phyloP scores from a whole-genome alignment of 2,888 invertebrate genomes.

The Acanthacorydalis orientalis region DNA sequence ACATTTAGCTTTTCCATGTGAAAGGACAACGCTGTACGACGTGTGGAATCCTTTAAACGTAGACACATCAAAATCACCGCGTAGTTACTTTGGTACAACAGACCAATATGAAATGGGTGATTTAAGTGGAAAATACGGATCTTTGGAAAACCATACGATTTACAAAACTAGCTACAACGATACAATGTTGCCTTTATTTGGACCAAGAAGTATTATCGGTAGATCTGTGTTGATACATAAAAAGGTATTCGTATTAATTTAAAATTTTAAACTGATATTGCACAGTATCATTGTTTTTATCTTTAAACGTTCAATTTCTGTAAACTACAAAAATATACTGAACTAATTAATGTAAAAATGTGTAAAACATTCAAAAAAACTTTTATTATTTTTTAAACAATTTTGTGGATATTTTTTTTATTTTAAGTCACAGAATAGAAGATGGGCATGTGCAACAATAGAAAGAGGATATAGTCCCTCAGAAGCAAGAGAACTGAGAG shows the following conservation, averaged over 20 bases:
- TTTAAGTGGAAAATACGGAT: constrained; percentile 72
- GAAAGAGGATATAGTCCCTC: constrained; percentile 77
- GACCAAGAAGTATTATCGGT: constrained; percentile 65
- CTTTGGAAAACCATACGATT: constrained; percentile 43
- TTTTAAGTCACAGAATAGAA: constrained; percentile 30
- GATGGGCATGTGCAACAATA: constrained; percentile 75
- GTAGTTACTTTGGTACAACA: constrained; percentile 42
- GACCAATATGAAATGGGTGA: constrained; percentile 82
- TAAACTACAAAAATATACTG: too few relatives aligned
- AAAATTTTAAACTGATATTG: neutral
- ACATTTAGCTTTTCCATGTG: constrained; percentile 75
- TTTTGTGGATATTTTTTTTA: constrained; percentile 9
- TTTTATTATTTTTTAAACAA: too few relatives aligned
- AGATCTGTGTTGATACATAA: constrained; percentile 75
- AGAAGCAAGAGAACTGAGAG: constrained; percentile 71
- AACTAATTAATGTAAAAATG: too few relatives aligned
- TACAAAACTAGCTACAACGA: constrained; percentile 53
- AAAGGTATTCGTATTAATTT: constrained; percentile 26
- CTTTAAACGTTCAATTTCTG: too few relatives aligned
- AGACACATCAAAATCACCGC: constrained; percentile 41
- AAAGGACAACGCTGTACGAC: constrained; percentile 63
- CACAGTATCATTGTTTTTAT: neutral
- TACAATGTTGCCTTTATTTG: constrained; percentile 64
- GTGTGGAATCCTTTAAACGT: constrained; percentile 74
- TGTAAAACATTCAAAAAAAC: neutral